A percentile compares a stretch with the other conserved stretches of the same genome.
These are phyloP conservation scores for Callopanchax toddi DNA, from an alignment of 2,113 vertebrate genomes.

Conservation along the genomic window DNA sequence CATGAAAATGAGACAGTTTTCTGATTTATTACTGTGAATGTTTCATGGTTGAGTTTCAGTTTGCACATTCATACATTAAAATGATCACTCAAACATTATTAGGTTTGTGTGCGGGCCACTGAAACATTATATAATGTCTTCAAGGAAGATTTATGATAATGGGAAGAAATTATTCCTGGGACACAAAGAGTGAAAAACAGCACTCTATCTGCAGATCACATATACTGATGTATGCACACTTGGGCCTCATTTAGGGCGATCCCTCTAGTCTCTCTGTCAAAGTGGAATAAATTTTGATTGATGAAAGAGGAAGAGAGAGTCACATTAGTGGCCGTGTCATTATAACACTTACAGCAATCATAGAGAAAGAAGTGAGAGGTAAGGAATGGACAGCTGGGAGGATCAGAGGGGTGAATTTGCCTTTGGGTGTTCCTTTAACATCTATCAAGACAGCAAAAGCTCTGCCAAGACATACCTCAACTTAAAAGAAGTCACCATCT, in stretches of 20 bases:
- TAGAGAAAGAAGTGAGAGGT: slow-evolving; percentile 16
- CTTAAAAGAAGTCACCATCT: slow-evolving; percentile 21
- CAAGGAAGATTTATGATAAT: slow-evolving; percentile 60
- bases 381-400: slow-evolving; percentile 13
- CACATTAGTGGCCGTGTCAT: slow-evolving; percentile 43
- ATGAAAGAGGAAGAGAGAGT: slow-evolving; percentile 58
- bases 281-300: slow-evolving; percentile 56
- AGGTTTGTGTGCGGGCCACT: no score
- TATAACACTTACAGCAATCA: slow-evolving; percentile 10
- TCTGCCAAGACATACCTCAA: slow-evolving; percentile 43
- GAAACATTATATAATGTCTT: no score
- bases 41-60: slow-evolving; percentile 22
- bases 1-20: background rate
- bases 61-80: slow-evolving; percentile 10
- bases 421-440: slow-evolving; percentile 45
- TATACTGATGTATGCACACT: slow-evolving; percentile 24
- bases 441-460: slow-evolving; percentile 51
- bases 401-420: slow-evolving; percentile 27
- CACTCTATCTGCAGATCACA: slow-evolving; percentile 40
- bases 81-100: slow-evolving; percentile 12
- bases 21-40: slow-evolving; percentile 19
- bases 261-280: slow-evolving; percentile 51
- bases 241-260: slow-evolving; percentile 22
- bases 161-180: slow-evolving; percentile 6
- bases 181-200: slow-evolving; percentile 20